Evolutionary conservation across 2,797 vertebrate genomes (phyloP).

Genomic region (Notolabrus celidotus): DNA sequence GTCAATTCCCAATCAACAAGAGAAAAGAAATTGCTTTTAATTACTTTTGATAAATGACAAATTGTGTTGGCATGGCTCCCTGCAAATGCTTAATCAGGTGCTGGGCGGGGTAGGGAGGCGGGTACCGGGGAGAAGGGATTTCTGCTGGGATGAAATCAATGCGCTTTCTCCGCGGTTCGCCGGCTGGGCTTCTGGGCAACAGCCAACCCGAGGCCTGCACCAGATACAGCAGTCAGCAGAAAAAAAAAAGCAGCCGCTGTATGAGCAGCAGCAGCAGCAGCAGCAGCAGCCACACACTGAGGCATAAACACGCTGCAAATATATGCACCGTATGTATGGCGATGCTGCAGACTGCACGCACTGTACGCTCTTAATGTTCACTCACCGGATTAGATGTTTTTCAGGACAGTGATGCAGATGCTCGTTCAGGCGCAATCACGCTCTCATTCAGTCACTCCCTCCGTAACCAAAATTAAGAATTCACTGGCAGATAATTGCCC

Average conservation of each 20-base stretch:
- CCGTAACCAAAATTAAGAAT: slow-evolving; percentile 4
- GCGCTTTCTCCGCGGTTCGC: slow-evolving; percentile 74
- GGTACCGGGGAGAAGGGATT: slow-evolving; percentile 58
- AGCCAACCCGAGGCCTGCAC: slow-evolving; percentile 73
- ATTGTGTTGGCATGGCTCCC: slow-evolving; percentile 80
- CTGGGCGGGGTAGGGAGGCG: slow-evolving; percentile 61
- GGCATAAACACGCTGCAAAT: slow-evolving; percentile 40
- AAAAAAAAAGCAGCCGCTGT: slow-evolving; percentile 66
- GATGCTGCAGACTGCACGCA: neutral
- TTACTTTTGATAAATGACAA: slow-evolving; percentile 89
- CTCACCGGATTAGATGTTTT: slow-evolving; percentile 25
- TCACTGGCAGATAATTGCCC: slow-evolving; percentile 14
- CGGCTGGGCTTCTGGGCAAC: slow-evolving; percentile 74
- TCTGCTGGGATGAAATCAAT: slow-evolving; percentile 83
- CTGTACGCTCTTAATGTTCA: neutral
- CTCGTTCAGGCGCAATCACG: slow-evolving; percentile 7
- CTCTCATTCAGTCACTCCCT: slow-evolving; percentile 13
- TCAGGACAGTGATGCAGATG: slow-evolving; percentile 22
- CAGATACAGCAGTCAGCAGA: slow-evolving; percentile 77
- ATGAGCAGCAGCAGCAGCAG: no score
- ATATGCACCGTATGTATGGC: slow-evolving; percentile 10
- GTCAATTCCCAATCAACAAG: slow-evolving; percentile 84
- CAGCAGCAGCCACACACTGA: slow-evolving; percentile 54
- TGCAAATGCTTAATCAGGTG: slow-evolving; percentile 78
- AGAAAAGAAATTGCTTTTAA: slow-evolving; percentile 87